Evolutionary conservation across 2,888 invertebrate genomes (phyloP).

Genomic region (Colostygia pectinataria): DNA sequence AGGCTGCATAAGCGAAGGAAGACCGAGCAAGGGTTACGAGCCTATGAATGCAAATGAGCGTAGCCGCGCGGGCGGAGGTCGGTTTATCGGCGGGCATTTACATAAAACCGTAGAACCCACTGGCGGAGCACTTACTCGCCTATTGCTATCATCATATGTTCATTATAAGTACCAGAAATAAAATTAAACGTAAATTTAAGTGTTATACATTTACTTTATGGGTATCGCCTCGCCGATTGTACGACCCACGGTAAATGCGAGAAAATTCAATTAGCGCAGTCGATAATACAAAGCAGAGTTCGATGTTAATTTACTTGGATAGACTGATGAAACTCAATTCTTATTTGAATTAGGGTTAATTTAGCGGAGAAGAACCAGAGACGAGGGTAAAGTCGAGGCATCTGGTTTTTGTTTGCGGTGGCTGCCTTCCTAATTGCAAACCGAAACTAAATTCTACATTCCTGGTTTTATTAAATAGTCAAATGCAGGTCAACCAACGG

Average conservation of each 20-base stretch:
- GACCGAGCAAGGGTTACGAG: slow-evolving; percentile 79
- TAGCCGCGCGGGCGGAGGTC: slow-evolving; percentile 64
- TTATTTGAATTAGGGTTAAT: slow-evolving; percentile 43
- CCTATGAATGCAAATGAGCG: slow-evolving; percentile 83
- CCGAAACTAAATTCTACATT: slow-evolving; percentile 27
- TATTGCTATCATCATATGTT: slow-evolving; percentile 60
- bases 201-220: slow-evolving; percentile 25
- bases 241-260: slow-evolving; percentile 27
- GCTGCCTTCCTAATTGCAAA: slow-evolving; percentile 32
- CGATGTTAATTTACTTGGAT: slow-evolving; percentile 37
- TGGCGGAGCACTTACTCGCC: slow-evolving; percentile 60
- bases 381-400: slow-evolving; percentile 33
- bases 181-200: slow-evolving; percentile 41
- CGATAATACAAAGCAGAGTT: slow-evolving; percentile 28
- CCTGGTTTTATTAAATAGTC: background rate
- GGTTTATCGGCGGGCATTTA: slow-evolving; percentile 77
- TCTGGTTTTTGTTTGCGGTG: slow-evolving; percentile 40
- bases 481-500: too few species aligned
- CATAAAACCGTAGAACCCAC: slow-evolving; percentile 72
- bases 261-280: slow-evolving; percentile 30
- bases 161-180: slow-evolving; percentile 56
- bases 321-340: slow-evolving; percentile 38
- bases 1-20: slow-evolving; percentile 65
- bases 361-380: slow-evolving; percentile 38
- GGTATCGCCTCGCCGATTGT: slow-evolving; percentile 19